Evolutionary conservation across 2,797 vertebrate genomes (phyloP), one percentile per base, ranked within the genome.

Genomic region (Galago senegalensis): DNA sequence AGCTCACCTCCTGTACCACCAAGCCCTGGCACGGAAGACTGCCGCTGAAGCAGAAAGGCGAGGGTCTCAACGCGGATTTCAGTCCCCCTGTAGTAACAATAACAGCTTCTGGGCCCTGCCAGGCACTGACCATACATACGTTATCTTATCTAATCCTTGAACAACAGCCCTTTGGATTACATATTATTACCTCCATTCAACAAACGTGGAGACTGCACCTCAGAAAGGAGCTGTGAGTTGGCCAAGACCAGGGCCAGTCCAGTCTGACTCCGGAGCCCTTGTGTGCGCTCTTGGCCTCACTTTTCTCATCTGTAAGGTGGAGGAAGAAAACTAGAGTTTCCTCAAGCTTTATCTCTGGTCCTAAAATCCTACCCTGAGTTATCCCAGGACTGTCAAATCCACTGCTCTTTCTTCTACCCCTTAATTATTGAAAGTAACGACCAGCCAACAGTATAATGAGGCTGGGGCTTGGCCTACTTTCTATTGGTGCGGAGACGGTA

Each of bases 331-430:
- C 46, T 37, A 58, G 13, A 53, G 31, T 81, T 81, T 90, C 84
- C 81, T 84, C 67, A 83, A 93, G 70, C 49, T 84, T 37, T 92
- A 77, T 27, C 40, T 75, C 46, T 40, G 87, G 80, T 79, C 49
- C 69, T 43, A 25, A 72, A 60, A 67, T 49, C 92, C 76, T 37
- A 37, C 56, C 5, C 17, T 2, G 5, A 58, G 25, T 69, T 82
- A 58, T 67, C 31, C 18, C 14, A 25, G 72, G 67, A 86, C 75
- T 77, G 58, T 83, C 72, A 40, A 58, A 7, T 72, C 56, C 1
- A 3, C 8, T 53, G 58, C 31, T 96, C 70, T 40, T 83, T 46
- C 65, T 92, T 83, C 61, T 65, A 53, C 23, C 14, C 20, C 5
- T 60, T 87, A 46, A 63, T 46, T 89, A 67, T 75, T 86, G 79